A percentile compares a stretch with the other conserved stretches of the same genome.
Evolutionary conservation across 2,797 vertebrate genomes (phyloP).

Genomic region (Pogoniulus pusillus): DNA sequence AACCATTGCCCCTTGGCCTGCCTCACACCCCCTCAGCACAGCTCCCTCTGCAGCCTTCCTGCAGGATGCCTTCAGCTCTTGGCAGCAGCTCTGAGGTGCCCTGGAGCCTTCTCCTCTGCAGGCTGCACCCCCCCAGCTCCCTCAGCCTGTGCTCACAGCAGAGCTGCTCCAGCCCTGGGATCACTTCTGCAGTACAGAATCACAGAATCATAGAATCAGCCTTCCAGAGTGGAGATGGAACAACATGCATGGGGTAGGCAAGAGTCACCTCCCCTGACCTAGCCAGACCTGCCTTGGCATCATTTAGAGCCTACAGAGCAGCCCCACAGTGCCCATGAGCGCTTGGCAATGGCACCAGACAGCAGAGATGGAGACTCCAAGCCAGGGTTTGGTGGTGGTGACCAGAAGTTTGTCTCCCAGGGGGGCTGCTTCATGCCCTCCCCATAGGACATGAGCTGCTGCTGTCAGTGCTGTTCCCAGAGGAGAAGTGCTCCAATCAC

Average conservation of each 20-base stretch:
- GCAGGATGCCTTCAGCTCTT: too few species aligned
- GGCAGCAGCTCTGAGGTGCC: too few species aligned
- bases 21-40: too few species aligned
- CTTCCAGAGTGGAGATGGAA: not conserved
- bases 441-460: not conserved
- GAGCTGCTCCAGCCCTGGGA: too few species aligned
- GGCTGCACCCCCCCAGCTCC: too few species aligned
- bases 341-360: slow-evolving; percentile 17
- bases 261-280: not conserved
- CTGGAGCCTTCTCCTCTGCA: too few species aligned
- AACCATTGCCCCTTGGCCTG: too few species aligned
- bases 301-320: not conserved
- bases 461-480: slow-evolving; percentile 1
- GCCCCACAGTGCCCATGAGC: not conserved
- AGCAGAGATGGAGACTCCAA: not conserved
- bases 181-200: not conserved
- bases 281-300: not conserved
- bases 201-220: not conserved
- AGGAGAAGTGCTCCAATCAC: slow-evolving; percentile 5
- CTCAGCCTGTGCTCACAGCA: too few species aligned
- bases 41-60: too few species aligned
- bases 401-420: slow-evolving; percentile 5
- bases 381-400: not conserved
- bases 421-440: slow-evolving; percentile 5
- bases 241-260: not conserved